phyloP scores from a whole-genome alignment of 2,797 vertebrate species.

The Ciconia nigra region DNA sequence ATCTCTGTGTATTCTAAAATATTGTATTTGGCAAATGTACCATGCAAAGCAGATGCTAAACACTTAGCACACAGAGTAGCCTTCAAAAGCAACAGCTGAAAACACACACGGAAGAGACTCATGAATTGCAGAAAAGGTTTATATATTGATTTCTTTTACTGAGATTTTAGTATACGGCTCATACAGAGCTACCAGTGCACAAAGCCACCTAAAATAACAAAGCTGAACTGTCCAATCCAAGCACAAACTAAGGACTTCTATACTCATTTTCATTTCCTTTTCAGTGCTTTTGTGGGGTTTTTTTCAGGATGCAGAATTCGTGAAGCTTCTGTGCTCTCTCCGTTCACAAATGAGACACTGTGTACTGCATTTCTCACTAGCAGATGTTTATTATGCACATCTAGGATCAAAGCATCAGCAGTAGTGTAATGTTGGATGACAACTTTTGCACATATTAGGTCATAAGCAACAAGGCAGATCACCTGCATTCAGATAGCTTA shows the following conservation, averaged over 20 bases:
- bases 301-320: background rate
- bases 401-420: background rate
- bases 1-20: background rate
- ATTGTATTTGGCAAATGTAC: background rate
- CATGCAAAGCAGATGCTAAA: constrained; percentile 4
- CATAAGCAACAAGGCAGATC: background rate
- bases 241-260: background rate
- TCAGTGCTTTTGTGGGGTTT: background rate
- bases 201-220: background rate
- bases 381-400: background rate
- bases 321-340: background rate
- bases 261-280: background rate
- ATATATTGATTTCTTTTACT: background rate
- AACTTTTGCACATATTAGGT: background rate
- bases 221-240: background rate
- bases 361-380: background rate
- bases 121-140: constrained; percentile 39
- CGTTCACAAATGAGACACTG: background rate
- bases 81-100: constrained; percentile 30
- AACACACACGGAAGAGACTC: background rate
- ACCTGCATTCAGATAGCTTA: background rate
- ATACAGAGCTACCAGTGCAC: background rate
- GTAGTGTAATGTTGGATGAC: background rate
- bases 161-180: background rate
- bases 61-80: background rate